Conservation (phyloP, 2,888 invertebrate genomes). For the Lasioglossum calceatum region DNA sequence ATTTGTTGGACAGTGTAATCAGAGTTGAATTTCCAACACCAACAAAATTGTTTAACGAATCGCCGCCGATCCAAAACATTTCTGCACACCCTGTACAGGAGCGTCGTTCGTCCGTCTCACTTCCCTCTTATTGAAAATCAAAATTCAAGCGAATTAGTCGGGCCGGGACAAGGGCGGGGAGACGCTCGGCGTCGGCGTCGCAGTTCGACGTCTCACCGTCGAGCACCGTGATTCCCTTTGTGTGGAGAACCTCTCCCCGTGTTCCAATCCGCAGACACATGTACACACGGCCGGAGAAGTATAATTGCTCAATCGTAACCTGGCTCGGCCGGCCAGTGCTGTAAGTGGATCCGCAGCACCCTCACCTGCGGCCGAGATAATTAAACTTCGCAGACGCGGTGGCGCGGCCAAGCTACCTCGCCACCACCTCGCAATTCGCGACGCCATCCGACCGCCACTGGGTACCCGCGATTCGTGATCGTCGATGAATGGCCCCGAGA, state of each 20-base stretch:
- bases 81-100: background rate
- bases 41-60: background rate
- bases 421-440: background rate
- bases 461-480: conserved; percentile 43
- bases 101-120: conserved; percentile 4
- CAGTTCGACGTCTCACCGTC: conserved; percentile 4
- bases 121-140: conserved; percentile 83
- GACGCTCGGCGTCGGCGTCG: background rate
- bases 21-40: too few relatives aligned
- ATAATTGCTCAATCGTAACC: conserved; percentile 70
- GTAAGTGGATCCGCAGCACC: conserved; percentile 72
- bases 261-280: conserved; percentile 9
- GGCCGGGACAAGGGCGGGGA: conserved; percentile 25
- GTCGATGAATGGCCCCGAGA: conserved; percentile 6
- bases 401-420: conserved; percentile 36
- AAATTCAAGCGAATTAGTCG: conserved; percentile 82
- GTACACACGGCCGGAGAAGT: conserved; percentile 42
- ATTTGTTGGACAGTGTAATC: too few relatives aligned
- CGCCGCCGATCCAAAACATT: background rate
- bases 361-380: conserved; percentile 66
- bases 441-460: conserved; percentile 28
- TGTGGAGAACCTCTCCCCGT: background rate
- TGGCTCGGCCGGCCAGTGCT: conserved; percentile 64
- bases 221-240: conserved; percentile 30
- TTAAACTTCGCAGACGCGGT: conserved; percentile 76